Evolutionary conservation across 2,888 invertebrate genomes (phyloP).

Genomic region (Scelioninae gen. 2): DNA sequence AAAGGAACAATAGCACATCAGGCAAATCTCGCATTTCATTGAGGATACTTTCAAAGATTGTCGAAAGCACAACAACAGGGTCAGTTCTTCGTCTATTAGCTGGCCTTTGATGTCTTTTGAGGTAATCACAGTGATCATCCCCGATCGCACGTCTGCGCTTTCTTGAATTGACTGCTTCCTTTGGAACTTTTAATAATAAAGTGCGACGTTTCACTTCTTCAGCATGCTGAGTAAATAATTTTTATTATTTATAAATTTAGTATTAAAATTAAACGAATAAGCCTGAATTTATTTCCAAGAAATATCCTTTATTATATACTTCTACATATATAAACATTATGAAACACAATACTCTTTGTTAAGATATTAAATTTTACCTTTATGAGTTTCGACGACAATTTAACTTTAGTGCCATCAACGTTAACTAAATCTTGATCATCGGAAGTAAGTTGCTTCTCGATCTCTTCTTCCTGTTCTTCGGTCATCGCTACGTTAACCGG

Average conservation of each 20-base stretch:
- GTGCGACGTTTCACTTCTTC: conserved; percentile 90
- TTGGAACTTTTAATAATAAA: conserved; percentile 86
- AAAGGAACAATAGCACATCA: conserved; percentile 93
- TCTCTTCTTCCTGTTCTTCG: conserved; percentile 88
- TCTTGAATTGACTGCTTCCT: conserved; percentile 80
- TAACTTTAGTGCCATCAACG: conserved; percentile 96
- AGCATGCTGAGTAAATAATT: conserved; percentile 80
- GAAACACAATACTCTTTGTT: too few species aligned
- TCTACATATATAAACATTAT: too few species aligned
- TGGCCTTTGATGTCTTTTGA: conserved; percentile 87
- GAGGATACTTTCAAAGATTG: conserved; percentile 91
- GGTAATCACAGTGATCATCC: conserved; percentile 91
- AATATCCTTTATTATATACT: too few species aligned
- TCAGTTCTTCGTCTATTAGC: conserved; percentile 95
- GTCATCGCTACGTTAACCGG: conserved; percentile 83
- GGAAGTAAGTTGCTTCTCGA: conserved; percentile 83
- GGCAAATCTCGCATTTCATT: conserved; percentile 95
- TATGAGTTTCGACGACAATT: conserved; percentile 88
- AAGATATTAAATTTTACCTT: too few species aligned
- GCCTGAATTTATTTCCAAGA: too few species aligned
- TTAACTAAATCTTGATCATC: conserved; percentile 91
- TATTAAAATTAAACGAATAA: too few species aligned
- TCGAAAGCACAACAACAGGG: conserved; percentile 95
- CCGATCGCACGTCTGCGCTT: conserved; percentile 82
- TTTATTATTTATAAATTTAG: too few species aligned